These are phyloP conservation scores for Delia radicum DNA, from an alignment of 1,140 invertebrate species.

Conservation along the genomic window DNA sequence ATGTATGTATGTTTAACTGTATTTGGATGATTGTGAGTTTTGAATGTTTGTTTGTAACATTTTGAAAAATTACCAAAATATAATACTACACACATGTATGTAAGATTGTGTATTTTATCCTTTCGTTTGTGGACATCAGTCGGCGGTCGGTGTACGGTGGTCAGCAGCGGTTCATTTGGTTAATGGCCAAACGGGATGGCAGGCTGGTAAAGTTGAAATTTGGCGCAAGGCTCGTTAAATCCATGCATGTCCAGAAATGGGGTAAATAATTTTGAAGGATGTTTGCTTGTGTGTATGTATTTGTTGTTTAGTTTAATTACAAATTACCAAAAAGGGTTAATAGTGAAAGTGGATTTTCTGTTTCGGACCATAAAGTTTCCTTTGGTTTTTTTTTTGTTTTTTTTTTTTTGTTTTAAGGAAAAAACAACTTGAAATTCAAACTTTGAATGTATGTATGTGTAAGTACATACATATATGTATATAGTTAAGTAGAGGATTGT, in stretches of 20 bases:
- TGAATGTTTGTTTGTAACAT: background rate
- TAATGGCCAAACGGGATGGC: background rate
- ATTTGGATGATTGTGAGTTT: background rate
- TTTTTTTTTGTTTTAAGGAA: background rate
- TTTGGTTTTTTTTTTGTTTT: no score
- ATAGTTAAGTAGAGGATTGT: background rate
- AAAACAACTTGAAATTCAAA: background rate
- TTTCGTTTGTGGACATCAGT: constrained; percentile 2
- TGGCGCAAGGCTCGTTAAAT: constrained; percentile 37
- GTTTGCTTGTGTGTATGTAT: background rate
- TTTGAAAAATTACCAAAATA: constrained; percentile 11
- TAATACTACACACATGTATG: background rate
- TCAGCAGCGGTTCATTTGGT: constrained; percentile 11
- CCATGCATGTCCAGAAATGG: constrained; percentile 41
- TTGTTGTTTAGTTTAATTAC: constrained; percentile 25
- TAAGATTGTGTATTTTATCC: constrained; percentile 17
- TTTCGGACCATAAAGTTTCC: constrained; percentile 9
- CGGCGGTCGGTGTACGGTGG: background rate
- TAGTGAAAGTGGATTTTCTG: constrained; percentile 24
- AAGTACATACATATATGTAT: background rate
- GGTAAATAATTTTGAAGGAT: constrained; percentile 17
- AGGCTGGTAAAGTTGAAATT: background rate
- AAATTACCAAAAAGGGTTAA: constrained; percentile 25
- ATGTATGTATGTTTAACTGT: no score
- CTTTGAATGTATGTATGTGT: background rate